phyloP scores from a whole-genome alignment of 2,113 vertebrate genomes.

The Microcebus murinus region DNA sequence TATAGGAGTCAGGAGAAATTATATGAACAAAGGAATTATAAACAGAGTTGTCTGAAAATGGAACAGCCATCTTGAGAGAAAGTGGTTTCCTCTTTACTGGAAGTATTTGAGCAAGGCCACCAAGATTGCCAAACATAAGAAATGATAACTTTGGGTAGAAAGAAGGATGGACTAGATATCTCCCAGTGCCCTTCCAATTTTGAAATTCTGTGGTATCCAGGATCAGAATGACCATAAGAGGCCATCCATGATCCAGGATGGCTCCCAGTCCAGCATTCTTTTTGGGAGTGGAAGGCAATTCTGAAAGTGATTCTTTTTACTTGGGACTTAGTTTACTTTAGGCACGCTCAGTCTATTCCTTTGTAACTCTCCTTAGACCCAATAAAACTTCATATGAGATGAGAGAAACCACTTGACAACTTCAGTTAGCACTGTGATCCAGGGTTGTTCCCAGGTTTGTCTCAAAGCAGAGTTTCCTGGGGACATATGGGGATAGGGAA shows the following conservation, averaged over 20 bases:
- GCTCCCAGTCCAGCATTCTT: background rate
- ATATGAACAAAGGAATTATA: slow-evolving; percentile 26
- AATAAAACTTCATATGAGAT: background rate
- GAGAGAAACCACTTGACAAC: background rate
- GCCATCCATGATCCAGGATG: background rate
- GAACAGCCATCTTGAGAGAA: background rate
- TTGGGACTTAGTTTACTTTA: slow-evolving; percentile 15
- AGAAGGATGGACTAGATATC: background rate
- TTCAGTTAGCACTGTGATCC: background rate
- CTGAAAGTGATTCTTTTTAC: background rate
- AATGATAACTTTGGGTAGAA: background rate
- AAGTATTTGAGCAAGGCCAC: background rate
- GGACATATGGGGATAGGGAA: background rate
- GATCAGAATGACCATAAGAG: background rate
- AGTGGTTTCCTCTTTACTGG: background rate
- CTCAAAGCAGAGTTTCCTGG: slow-evolving; percentile 27
- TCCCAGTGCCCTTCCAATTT: background rate
- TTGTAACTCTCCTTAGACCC: background rate
- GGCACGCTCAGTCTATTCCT: background rate
- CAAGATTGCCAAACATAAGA: background rate
- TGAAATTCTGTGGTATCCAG: slow-evolving; percentile 16
- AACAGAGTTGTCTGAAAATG: background rate
- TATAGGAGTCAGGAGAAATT: background rate
- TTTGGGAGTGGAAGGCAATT: background rate
- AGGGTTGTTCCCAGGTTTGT: background rate